Evolutionary conservation across 2,797 vertebrate genomes (phyloP).

Genomic region (Spinibarbus caldwelli): DNA sequence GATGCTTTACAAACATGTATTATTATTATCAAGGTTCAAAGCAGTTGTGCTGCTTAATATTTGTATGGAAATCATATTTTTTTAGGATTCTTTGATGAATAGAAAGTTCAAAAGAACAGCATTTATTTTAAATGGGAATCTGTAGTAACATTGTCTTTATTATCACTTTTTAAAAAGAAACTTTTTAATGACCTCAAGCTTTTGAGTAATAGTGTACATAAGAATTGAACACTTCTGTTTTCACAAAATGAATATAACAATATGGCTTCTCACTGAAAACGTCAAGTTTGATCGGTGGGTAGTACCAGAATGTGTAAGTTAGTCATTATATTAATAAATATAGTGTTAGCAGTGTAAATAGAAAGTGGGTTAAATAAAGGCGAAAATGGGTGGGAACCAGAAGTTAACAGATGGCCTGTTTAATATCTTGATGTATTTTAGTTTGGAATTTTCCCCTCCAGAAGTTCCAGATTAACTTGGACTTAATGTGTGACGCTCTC

Average conservation of each 20-base stretch:
- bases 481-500: slow-evolving; percentile 49
- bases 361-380: slow-evolving; percentile 59
- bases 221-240: not conserved
- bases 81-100: not conserved
- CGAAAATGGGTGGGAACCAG: slow-evolving; percentile 52
- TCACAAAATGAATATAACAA: not conserved
- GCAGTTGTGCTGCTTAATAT: no score
- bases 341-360: slow-evolving; percentile 14
- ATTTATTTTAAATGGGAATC: not conserved
- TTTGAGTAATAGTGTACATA: not conserved
- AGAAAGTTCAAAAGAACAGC: not conserved
- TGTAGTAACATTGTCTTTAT: no score
- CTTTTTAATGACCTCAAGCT: no score
- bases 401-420: slow-evolving; percentile 62
- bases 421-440: slow-evolving; percentile 63
- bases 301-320: not conserved
- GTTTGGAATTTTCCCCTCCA: slow-evolving; percentile 63
- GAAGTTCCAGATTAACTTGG: slow-evolving; percentile 60
- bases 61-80: not conserved
- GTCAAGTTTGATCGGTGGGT: no score
- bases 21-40: not conserved
- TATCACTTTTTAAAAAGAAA: not conserved
- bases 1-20: no score
- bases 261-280: not conserved
- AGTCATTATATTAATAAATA: slow-evolving; percentile 7